Conservation (phyloP, 2,888 invertebrate genomes). For the Heteromurus nitidus region DNA sequence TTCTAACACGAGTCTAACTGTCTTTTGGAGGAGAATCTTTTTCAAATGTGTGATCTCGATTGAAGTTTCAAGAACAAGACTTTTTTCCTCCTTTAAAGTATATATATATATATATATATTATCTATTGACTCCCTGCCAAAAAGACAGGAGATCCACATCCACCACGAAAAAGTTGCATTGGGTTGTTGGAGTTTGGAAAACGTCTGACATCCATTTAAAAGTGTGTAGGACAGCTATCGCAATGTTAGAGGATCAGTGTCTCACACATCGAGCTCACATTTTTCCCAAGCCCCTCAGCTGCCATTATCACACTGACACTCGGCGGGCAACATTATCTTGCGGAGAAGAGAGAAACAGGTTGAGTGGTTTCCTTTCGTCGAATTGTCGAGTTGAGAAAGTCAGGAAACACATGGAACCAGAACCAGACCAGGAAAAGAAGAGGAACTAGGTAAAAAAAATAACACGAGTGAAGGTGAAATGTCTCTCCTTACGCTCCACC, state of each 20-base stretch:
- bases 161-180: no score
- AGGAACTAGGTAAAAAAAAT: background rate
- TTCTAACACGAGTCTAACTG: no score
- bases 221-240: conserved; percentile 6
- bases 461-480: conserved; percentile 14
- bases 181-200: background rate
- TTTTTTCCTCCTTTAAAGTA: conserved; percentile 3
- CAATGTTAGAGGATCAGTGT: conserved; percentile 38
- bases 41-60: no score
- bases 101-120: background rate
- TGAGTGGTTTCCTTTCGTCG: no score
- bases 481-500: background rate
- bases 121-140: conserved; percentile 47
- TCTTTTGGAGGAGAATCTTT: background rate
- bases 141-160: no score
- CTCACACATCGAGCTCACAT: conserved; percentile 41
- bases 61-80: no score
- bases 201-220: conserved; percentile 10
- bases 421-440: background rate
- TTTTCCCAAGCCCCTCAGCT: conserved; percentile 52
- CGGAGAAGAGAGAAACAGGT: conserved; percentile 29
- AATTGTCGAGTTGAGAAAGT: background rate
- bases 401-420: background rate
- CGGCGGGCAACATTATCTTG: conserved; percentile 57
- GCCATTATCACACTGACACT: conserved; percentile 62